Percentiles rank a stretch among this genome's conserved stretches.
phyloP scores from a whole-genome alignment of 2,113 vertebrate genomes.

The Indicator maculatus region DNA sequence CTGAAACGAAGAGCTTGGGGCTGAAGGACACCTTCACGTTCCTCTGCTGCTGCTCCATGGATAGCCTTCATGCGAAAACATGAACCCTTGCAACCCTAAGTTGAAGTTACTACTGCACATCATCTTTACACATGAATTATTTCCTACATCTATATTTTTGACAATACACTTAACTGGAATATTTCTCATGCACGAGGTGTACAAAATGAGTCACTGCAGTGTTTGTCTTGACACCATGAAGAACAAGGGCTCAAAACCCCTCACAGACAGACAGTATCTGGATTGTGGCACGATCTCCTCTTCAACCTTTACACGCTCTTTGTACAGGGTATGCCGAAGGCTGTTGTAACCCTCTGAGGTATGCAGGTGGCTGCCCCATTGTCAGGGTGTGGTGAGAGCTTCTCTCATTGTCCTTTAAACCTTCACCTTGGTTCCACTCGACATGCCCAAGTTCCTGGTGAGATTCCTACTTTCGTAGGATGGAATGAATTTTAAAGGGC shows the following conservation, averaged over 20 bases:
- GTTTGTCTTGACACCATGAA: conserved; percentile 17
- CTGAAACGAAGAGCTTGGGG: not conserved
- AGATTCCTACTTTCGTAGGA: not conserved
- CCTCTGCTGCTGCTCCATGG: conserved; percentile 31
- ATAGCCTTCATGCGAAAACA: conserved; percentile 14
- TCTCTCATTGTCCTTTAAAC: not conserved
- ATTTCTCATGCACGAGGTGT: conserved; percentile 60
- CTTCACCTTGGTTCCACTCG: not conserved
- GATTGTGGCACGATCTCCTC: not conserved
- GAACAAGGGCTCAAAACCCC: not conserved
- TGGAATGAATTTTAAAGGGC: not conserved
- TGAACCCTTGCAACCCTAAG: conserved; percentile 17
- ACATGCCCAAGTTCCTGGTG: not conserved
- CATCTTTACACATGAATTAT: conserved; percentile 24
- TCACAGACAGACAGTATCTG: not conserved
- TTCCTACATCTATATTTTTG: conserved; percentile 49
- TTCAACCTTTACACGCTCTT: not conserved
- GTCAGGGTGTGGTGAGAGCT: not conserved
- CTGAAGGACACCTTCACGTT: not conserved
- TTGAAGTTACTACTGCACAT: conserved; percentile 39
- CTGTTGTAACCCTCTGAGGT: not conserved
- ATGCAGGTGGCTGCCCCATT: not conserved
- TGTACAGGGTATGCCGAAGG: not conserved
- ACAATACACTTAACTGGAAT: conserved; percentile 49
- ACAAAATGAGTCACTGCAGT: conserved; percentile 48